These are phyloP conservation scores for Netelia inedita DNA, from an alignment of 2,888 invertebrate genomes.

Conservation along the genomic window DNA sequence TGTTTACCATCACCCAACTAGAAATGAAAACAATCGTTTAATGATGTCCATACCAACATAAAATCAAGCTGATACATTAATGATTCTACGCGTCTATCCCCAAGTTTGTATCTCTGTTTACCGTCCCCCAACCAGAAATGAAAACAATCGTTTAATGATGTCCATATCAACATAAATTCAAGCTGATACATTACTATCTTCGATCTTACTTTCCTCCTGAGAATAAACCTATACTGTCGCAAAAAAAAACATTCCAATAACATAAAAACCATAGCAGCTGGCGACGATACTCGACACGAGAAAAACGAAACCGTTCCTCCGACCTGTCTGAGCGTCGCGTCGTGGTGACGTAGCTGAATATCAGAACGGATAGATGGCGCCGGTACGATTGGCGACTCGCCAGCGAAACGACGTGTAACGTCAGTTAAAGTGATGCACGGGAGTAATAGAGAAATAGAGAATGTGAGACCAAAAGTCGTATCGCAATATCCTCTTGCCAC, in stretches of 20 bases:
- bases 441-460: neutral
- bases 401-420: conserved; percentile 65
- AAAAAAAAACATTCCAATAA: conserved; percentile 8
- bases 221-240: neutral
- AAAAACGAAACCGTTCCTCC: conserved; percentile 33
- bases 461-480: neutral
- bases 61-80: no score
- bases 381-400: conserved; percentile 69
- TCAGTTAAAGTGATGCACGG: conserved; percentile 44
- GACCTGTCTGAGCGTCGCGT: conserved; percentile 15
- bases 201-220: neutral
- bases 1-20: no score
- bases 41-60: no score
- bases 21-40: no score
- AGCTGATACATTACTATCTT: neutral
- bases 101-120: no score
- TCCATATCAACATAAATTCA: no score
- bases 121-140: no score
- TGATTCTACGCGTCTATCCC: no score
- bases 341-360: conserved; percentile 28
- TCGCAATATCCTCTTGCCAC: neutral
- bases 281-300: neutral
- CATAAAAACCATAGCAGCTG: neutral
- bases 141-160: no score
- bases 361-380: conserved; percentile 61